Conservation (phyloP, 2,113 vertebrate genomes). For the Catagonus wagneri region DNA sequence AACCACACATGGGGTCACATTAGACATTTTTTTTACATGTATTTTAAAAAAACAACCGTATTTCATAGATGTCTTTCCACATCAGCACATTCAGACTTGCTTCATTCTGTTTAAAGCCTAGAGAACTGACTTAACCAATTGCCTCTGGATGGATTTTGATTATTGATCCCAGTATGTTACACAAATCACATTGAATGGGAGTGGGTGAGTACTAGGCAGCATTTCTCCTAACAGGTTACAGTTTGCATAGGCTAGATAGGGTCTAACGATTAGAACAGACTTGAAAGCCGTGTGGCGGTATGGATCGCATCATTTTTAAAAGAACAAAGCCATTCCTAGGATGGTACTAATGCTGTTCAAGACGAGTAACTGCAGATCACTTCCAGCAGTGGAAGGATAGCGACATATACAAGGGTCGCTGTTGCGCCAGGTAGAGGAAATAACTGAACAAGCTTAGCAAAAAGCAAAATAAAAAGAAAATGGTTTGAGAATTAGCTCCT, state of each 20-base stretch:
- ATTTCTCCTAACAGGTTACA: not conserved
- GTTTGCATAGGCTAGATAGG: not conserved
- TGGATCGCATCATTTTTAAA: not conserved
- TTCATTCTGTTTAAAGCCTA: not conserved
- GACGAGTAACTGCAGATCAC: not conserved
- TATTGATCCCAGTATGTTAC: not conserved
- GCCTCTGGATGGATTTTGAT: not conserved
- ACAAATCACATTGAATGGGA: not conserved
- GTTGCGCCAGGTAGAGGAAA: not conserved
- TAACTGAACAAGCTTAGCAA: not conserved
- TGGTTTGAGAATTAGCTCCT: not conserved
- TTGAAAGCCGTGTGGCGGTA: not conserved
- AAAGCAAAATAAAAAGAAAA: not conserved
- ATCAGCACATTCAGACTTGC: not conserved
- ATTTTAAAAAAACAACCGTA: not conserved
- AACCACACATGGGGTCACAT: not conserved
- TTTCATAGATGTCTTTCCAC: conserved; percentile 13
- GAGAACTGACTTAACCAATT: not conserved
- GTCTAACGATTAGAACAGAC: not conserved
- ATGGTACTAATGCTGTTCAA: not conserved
- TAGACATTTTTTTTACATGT: not conserved
- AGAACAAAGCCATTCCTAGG: not conserved
- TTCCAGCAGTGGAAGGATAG: not conserved
- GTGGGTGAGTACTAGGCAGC: not conserved
- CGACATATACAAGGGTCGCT: not conserved